Conservation (phyloP, 2,797 vertebrate species). For the Urocyon cinereoargenteus region DNA sequence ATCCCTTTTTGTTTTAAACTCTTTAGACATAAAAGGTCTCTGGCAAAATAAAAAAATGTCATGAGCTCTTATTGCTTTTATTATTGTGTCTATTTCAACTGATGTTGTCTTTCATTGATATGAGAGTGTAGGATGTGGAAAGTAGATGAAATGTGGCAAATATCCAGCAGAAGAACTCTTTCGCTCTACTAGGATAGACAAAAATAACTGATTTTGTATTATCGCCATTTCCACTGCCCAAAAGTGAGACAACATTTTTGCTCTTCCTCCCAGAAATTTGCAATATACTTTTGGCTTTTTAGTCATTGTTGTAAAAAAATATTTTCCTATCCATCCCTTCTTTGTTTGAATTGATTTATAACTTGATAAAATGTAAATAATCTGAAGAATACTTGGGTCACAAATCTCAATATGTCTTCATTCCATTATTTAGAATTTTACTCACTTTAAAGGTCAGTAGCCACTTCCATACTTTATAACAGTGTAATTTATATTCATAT, state of each 20-base stretch:
- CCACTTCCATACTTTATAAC: neutral
- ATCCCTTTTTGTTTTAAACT: neutral
- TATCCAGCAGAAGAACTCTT: neutral
- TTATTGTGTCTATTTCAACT: conserved; percentile 22
- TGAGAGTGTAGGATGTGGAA: neutral
- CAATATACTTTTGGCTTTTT: neutral
- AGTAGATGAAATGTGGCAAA: neutral
- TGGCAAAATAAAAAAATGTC: neutral
- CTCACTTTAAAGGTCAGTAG: neutral
- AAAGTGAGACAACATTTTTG: neutral
- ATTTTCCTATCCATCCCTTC: neutral
- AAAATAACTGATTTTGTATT: neutral
- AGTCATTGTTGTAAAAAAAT: neutral
- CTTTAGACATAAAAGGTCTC: neutral
- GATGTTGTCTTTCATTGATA: neutral
- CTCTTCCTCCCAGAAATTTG: neutral
- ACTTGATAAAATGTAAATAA: neutral
- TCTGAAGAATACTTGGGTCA: neutral
- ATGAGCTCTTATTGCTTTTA: neutral
- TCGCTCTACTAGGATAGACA: neutral
- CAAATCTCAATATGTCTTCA: neutral
- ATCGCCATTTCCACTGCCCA: neutral
- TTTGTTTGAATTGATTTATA: neutral
- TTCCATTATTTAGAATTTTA: neutral
- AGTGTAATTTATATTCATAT: neutral